These are phyloP conservation scores for Eudasyphora cyanicolor DNA, from an alignment of 2,888 invertebrate species.

Conservation along the genomic window DNA sequence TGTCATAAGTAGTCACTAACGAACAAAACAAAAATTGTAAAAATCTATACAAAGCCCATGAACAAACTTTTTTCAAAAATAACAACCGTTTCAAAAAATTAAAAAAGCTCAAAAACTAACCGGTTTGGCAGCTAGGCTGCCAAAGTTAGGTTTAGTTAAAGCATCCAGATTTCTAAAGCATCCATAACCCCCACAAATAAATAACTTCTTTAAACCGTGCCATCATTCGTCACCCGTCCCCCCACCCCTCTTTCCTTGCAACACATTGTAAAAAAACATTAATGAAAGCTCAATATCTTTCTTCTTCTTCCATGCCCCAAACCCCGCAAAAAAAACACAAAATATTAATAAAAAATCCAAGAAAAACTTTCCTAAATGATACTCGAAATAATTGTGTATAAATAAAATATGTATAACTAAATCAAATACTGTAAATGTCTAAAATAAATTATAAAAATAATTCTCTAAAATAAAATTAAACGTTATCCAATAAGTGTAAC, in stretches of 20 bases:
- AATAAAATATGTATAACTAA: neutral
- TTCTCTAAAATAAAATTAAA: too few relatives aligned
- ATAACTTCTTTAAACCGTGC: neutral
- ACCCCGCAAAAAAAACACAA: neutral
- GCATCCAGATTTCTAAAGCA: neutral
- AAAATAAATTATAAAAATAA: conserved; percentile 1
- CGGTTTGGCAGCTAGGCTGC: conserved; percentile 64
- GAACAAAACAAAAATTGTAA: conserved; percentile 32
- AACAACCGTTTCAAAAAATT: neutral
- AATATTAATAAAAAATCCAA: too few relatives aligned
- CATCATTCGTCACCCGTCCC: neutral
- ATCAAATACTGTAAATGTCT: conserved; percentile 27
- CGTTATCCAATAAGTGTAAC: conserved; percentile 37
- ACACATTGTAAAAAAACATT: neutral
- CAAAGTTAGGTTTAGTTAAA: conserved; percentile 45
- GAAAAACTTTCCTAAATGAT: conserved; percentile 37
- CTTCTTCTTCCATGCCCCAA: neutral
- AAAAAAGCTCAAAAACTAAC: conserved; percentile 30
- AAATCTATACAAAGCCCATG: neutral
- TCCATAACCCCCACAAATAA: neutral
- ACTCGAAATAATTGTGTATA: conserved; percentile 49
- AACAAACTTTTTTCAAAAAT: conserved; percentile 6
- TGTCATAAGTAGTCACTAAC: conserved; percentile 56
- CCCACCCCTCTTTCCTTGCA: too few relatives aligned
- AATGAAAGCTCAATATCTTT: conserved; percentile 23